Evolutionary conservation across 2,797 vertebrate species (phyloP).

Genomic region (Karalla daura): DNA sequence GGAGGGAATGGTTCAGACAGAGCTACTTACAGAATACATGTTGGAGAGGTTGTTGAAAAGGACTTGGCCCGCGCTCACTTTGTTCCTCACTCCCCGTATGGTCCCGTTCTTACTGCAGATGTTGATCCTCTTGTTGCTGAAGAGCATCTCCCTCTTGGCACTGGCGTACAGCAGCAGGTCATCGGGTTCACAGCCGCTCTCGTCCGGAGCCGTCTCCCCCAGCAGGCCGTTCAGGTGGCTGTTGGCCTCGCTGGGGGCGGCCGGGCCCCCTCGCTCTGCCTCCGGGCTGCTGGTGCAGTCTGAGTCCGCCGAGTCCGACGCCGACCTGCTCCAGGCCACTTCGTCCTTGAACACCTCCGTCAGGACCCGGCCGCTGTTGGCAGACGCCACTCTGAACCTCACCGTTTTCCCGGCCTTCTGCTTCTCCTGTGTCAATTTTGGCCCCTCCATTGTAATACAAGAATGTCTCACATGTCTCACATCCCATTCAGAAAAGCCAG

Average conservation of each 20-base stretch:
- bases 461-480: constrained; percentile 62
- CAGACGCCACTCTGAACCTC: constrained; percentile 93
- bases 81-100: constrained; percentile 95
- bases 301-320: constrained; percentile 86
- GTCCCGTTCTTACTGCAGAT: constrained; percentile 99
- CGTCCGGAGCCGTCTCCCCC: constrained; percentile 73
- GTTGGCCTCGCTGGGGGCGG: constrained; percentile 83
- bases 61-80: constrained; percentile 98
- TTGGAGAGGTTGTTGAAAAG: constrained; percentile 96
- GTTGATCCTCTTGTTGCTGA: constrained; percentile 92
- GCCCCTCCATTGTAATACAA: constrained; percentile 80
- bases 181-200: constrained; percentile 86
- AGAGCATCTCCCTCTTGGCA: constrained; percentile 88
- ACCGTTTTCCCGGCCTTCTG: constrained; percentile 86
- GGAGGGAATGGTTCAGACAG: not conserved
- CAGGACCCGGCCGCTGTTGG: constrained; percentile 93
- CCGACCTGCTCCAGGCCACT: constrained; percentile 59
- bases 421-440: constrained; percentile 76
- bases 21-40: constrained; percentile 89
- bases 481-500: constrained; percentile 51
- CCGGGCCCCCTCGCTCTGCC: constrained; percentile 79
- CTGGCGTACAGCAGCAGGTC: constrained; percentile 91
- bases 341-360: constrained; percentile 93
- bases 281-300: constrained; percentile 87
- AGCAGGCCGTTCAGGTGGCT: constrained; percentile 86